Evolutionary conservation across 2,888 invertebrate genomes (phyloP), one percentile per base, ranked within the genome.

Genomic region (Brenthis hecate): DNA sequence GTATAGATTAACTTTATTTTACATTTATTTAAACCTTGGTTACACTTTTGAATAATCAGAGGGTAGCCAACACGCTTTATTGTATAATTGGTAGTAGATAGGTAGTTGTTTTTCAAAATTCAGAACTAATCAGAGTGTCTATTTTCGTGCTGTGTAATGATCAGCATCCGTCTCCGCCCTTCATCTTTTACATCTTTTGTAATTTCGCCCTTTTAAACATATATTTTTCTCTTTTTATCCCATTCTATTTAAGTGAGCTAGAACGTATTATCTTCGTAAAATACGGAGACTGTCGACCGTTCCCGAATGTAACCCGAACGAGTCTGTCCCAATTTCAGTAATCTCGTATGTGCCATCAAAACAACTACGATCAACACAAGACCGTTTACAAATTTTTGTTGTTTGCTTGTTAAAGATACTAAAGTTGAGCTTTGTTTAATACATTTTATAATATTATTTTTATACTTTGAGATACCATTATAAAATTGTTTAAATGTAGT

Each of bases 131-230:
- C 14, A 16, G 23, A 58, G 23, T 50, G 60, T 74, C 76, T 74
- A 73, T 75, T 76, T 74, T 68, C 69, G 74, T 75, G 65, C 50
- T 72, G 56, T 73, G 71, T 72, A 79, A 80, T 80, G 76, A 77
- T 73, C 87, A 86, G 87, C 88, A 87, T 90, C 89, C 89, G 88
- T 83, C 84, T 71, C 77, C 77, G 70, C 77, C 76, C 73, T 70
- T 76, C 55, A 53, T n/a, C n/a, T n/a, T n/a, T n/a, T n/a, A 36
- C 55, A 65, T 43, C 8, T 43, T 43, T 56, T 36, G 36, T 19
- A 6, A 32, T 32, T 61, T 36, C 23, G 61, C 16, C 16, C 32
- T 72, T 75, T 56, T 79, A 77, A 78, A 78, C 72, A 70, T 78
- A 73, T 76, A 75, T 80, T 78, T 80, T 80, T 84, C 85, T 81